Evolutionary conservation across 2,888 invertebrate genomes (phyloP), one percentile per base, ranked within the genome.

Genomic region (Scaptomyza caliginosa): DNA sequence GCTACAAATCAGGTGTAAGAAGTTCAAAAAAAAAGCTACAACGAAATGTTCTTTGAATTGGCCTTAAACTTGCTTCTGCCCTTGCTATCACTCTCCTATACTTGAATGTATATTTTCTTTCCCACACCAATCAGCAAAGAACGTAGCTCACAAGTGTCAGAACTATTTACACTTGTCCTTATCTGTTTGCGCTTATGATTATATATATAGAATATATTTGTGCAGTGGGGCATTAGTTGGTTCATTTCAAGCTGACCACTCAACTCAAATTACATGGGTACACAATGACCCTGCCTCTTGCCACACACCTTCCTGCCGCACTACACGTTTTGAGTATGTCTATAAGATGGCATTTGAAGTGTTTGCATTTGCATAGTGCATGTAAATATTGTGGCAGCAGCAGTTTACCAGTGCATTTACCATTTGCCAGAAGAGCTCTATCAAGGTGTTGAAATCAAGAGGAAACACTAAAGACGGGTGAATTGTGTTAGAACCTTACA

Each of bases 341-440:
- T 36, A n/a, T n/a, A 65, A 70, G 55, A 50, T 34, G 50, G 40
- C 39, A 51, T 70, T 70, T 50, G 52, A 45, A 59, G 62, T 75
- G 71, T 70, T 70, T 70, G 66, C 72, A 70, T 75, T 67, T 67
- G 67, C 67, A 67, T 67, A 59, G 71, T 51, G 59, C 71, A 56
- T 55, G 72, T 66, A 75, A 72, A 75, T 71, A 72, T 70, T 72
- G 59, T 54, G 58, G 30, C 32, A 13, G 28, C 42, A 42, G 32
- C 48, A 34, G 50, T 42, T 42, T 28, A n/a, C n/a, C n/a, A n/a
- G 23, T 55, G 45, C 51, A 28, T 56, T 38, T 42, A 57, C 30
- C 52, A 34, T 34, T 16, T 16, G 8, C 28, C 2, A 39, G 34
- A 43, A 32, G 43, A 42, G 32, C 43, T 28, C 26, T 32, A 66